Percentiles rank a stretch among this genome's conserved stretches.
These are phyloP conservation scores for Polypterus bichir DNA, from an alignment of 2,113 vertebrate genomes.

Conservation along the genomic window DNA sequence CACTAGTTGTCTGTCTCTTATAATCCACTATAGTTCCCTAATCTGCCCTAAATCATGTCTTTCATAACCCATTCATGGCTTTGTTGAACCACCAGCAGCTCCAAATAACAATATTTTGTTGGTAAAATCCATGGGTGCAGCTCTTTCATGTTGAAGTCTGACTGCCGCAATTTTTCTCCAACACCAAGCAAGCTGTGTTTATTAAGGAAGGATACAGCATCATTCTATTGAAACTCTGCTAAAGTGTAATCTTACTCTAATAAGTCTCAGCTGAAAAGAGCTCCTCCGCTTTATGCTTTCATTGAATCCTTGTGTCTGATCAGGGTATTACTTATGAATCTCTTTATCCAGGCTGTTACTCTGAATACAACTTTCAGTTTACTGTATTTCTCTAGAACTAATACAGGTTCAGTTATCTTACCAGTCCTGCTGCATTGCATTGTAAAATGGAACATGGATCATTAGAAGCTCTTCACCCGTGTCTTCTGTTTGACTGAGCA, in stretches of 20 bases:
- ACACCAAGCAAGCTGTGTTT: conserved; percentile 11
- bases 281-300: conserved; percentile 10
- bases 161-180: conserved; percentile 16
- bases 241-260: conserved; percentile 6
- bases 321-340: conserved; percentile 4
- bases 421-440: not conserved
- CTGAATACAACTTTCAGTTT: conserved; percentile 4
- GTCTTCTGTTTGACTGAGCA: too few relatives aligned
- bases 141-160: conserved; percentile 13
- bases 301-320: conserved; percentile 1
- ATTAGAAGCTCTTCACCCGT: not conserved
- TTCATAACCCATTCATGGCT: conserved; percentile 13
- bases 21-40: conserved; percentile 13
- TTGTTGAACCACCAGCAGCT: conserved; percentile 11
- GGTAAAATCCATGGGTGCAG: conserved; percentile 13
- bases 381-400: conserved; percentile 12
- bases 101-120: conserved; percentile 8
- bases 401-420: not conserved
- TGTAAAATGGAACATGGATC: not conserved
- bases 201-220: conserved; percentile 4
- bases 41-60: conserved; percentile 12
- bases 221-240: conserved; percentile 8
- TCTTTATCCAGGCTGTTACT: conserved; percentile 13
- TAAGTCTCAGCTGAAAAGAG: conserved; percentile 4
- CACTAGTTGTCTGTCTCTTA: conserved; percentile 5